Base-by-base conservation (phyloP, 1,140 invertebrate species). In the Drosophila takahashii region DNA sequence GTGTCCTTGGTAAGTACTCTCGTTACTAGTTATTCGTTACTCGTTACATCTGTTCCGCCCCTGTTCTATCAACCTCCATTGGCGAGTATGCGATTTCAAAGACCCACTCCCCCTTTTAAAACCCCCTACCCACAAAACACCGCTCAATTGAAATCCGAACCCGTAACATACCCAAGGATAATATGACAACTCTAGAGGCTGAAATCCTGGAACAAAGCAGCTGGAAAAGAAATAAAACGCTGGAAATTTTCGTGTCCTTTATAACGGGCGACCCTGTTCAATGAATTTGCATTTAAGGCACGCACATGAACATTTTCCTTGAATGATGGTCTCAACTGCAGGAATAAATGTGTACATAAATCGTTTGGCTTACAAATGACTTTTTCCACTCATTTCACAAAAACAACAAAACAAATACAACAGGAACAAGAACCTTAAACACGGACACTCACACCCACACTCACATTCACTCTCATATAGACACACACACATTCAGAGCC, bases 281-380 rank as follows among this genome's bases (percentile, higher is more conserved):
- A 81, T 90, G 80, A 89, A 81, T 84, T 86, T 89, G 80, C 87
- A 90, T 90, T 90, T 84, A 74, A 84, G 69, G 72, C 87, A 87
- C 87, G 77, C 79, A 80, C 79, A 79, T 74, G 54, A 77, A 83
- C 70, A 90, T 90, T 90, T 90, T 90, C 87, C 77, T 90, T 84
- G 80, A 90, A 90, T 90, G 87, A 90, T 90, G 89, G 85, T 90
- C 79, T 89, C 84, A 90, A 86, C 84, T 84, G 80, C 84, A 84
- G 72, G 83, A 80, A 84, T 80, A 83, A 87, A 84, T 74, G 75
- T 80, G 73, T 89, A 87, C 84, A 87, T 87, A 87, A 79, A 89
- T 74, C 83, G 86, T 83, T 87, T 87, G 79, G 83, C 79, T 79
- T 83, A 83, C 83, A 89, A 87, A 87, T 87, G 79, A 83, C 77